Conservation (phyloP, 1,140 invertebrate genomes). For the Drosophila truncata region DNA sequence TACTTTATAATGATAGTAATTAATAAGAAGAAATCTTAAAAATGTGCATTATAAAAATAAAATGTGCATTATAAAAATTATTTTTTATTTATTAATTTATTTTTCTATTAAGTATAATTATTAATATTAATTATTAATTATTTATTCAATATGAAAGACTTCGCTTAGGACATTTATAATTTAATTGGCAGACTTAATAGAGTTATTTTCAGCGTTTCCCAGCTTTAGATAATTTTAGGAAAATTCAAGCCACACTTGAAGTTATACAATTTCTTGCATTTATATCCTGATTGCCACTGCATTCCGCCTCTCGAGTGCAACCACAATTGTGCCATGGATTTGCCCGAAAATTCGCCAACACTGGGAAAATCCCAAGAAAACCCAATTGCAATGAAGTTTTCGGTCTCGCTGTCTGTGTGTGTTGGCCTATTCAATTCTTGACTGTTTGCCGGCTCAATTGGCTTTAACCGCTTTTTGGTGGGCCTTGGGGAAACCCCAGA, state of each 20-base stretch:
- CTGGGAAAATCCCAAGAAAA: slow-evolving; percentile 58
- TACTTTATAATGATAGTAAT: neutral
- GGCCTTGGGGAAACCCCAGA: slow-evolving; percentile 79
- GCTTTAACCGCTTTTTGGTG: slow-evolving; percentile 45
- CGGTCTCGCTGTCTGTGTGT: slow-evolving; percentile 21
- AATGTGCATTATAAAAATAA: too few species aligned
- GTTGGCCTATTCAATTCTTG: slow-evolving; percentile 66
- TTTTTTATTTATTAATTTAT: neutral
- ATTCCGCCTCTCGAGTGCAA: slow-evolving; percentile 12
- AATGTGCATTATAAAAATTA: too few species aligned
- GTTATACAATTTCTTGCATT: neutral
- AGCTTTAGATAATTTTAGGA: neutral
- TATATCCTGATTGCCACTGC: slow-evolving; percentile 10
- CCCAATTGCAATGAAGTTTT: slow-evolving; percentile 26
- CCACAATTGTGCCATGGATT: slow-evolving; percentile 64
- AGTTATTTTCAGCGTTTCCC: neutral
- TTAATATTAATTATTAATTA: too few species aligned
- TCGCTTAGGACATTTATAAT: neutral
- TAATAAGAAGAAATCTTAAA: neutral
- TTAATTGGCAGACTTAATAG: too few species aligned
- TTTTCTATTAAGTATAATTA: neutral
- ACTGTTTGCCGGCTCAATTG: slow-evolving; percentile 45
- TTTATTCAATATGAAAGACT: neutral
- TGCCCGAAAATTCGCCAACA: slow-evolving; percentile 46
- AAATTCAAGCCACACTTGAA: neutral